These are phyloP conservation scores for Spilarctia lutea DNA, from an alignment of 2,888 invertebrate species.

Conservation along the genomic window DNA sequence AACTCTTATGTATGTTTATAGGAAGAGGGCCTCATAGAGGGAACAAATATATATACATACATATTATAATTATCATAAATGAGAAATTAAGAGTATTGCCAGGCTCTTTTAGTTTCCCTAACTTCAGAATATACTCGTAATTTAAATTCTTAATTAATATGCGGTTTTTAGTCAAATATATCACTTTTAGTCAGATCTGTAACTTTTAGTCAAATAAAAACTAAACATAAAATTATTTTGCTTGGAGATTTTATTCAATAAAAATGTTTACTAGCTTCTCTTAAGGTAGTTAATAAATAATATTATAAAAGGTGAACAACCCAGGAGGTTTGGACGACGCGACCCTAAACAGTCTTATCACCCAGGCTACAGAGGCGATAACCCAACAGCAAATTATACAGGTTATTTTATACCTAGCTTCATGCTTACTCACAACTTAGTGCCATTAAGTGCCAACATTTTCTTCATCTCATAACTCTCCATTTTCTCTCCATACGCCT, in stretches of 20 bases:
- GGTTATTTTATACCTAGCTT: constrained; percentile 63
- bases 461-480: constrained; percentile 16
- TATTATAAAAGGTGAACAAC: constrained; percentile 82
- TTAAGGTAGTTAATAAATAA: constrained; percentile 16
- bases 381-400: constrained; percentile 85
- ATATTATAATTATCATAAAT: neutral
- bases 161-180: too few relatives aligned
- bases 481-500: constrained; percentile 9
- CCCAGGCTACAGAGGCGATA: constrained; percentile 85
- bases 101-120: neutral
- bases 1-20: neutral
- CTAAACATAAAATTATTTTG: neutral
- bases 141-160: neutral
- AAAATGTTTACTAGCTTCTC: neutral
- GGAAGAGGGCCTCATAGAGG: neutral
- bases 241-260: neutral
- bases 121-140: neutral
- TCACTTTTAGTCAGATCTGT: neutral
- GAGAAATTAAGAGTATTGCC: neutral
- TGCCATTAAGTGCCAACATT: constrained; percentile 16
- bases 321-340: constrained; percentile 83
- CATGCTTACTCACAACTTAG: constrained; percentile 30
- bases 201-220: neutral
- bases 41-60: neutral
- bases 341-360: constrained; percentile 83